Conservation (phyloP, 2,888 invertebrate species). For the Dusona sp. region DNA sequence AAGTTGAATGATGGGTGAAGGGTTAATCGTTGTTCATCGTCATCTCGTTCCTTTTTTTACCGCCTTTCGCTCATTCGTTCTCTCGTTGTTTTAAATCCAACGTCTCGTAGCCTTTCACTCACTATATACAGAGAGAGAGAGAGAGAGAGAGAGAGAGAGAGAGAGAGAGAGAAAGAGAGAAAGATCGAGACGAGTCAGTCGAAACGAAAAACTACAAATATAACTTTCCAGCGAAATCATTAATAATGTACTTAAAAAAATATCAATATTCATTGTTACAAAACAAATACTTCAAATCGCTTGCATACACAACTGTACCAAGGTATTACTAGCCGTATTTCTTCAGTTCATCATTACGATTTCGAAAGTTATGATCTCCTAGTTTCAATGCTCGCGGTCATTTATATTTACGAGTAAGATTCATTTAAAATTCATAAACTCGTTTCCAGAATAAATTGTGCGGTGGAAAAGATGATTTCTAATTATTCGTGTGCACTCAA, state of each 20-base stretch:
- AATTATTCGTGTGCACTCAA: slow-evolving; percentile 4
- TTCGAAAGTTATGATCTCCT: neutral
- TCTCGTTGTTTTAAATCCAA: slow-evolving; percentile 41
- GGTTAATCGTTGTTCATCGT: slow-evolving; percentile 68
- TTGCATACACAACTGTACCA: neutral
- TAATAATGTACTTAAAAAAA: slow-evolving; percentile 15
- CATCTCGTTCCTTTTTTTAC: slow-evolving; percentile 26
- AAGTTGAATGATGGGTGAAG: slow-evolving; percentile 69
- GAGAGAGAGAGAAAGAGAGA: neutral
- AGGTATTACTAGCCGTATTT: neutral
- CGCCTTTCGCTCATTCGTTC: slow-evolving; percentile 27
- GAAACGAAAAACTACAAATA: neutral
- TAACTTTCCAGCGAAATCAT: slow-evolving; percentile 7
- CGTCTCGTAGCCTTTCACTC: slow-evolving; percentile 48
- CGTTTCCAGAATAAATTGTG: neutral
- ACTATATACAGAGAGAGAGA: slow-evolving; percentile 14
- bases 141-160: neutral
- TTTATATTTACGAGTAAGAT: neutral
- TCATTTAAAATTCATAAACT: slow-evolving; percentile 5
- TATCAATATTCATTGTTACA: slow-evolving; percentile 18
- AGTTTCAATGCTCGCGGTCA: neutral
- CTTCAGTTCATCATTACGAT: neutral
- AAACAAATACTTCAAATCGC: neutral
- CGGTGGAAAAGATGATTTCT: neutral
- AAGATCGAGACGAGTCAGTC: neutral